Evolutionary conservation across 2,113 vertebrate species (phyloP), one percentile per base, ranked within the genome.

Genomic region (Cathartes aura): DNA sequence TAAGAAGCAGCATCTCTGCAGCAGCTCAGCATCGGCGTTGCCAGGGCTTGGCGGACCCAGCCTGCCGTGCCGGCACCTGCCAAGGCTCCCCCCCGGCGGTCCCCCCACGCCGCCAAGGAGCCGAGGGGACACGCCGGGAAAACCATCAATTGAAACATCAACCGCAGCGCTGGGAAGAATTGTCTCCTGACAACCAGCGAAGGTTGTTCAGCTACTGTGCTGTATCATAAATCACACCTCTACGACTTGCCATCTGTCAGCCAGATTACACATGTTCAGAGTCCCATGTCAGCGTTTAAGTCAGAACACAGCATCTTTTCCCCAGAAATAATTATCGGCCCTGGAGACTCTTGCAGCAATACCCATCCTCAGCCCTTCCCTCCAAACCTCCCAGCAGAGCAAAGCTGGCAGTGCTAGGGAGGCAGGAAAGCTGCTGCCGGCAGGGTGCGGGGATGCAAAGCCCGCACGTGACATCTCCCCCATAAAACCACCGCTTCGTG

Each of bases 221-320:
- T 93, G 60, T 94, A 87, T 89, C 89, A 97, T 97, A 96, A 97
- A 95, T 96, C 95, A 96, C 95, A 96, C 83, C 90, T 96, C 96
- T 82, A 38, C 81, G 94, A 95, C 90, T 89, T 67, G 81, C 96
- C 90, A 97, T 97, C 92, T 94, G 92, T 82, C 95, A 94, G 90
- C 96, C 93, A 97, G 88, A 96, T 96, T 94, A 96, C 93, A 97
- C 91, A 91, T 85, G 91, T 90, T 91, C 88, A 56, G 66, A 92
- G 85, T 84, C 94, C 94, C 87, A 29, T 85, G 91, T 83, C 95
- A 89, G 90, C 4, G 4, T 79, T 94, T 80, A 68, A 91, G 90
- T 63, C 94, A 71, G 62, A 93, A 93, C 74, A 56, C 34, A 3
- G 94, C 76, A 93, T 94, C 96, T 93, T 97, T 68, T 81, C 62